phyloP scores from a whole-genome alignment of 64 coral and sea anemone genomes.

The Orbicella faveolata region DNA sequence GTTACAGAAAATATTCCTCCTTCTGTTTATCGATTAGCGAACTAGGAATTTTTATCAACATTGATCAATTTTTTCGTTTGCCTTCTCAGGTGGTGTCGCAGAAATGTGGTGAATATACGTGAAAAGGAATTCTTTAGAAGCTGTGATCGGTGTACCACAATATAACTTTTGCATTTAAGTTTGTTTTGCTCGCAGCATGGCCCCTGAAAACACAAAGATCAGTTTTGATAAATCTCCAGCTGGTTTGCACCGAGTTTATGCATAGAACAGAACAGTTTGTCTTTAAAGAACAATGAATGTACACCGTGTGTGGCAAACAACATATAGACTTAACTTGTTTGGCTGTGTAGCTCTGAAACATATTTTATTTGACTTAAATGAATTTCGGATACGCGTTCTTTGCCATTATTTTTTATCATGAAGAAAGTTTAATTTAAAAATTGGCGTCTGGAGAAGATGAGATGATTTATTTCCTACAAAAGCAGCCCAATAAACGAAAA shows the following conservation, averaged over 20 bases:
- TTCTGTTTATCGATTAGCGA: background rate
- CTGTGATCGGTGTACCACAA: conserved; percentile 16
- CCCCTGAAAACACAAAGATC: conserved; percentile 40
- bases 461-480: background rate
- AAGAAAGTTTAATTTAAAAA: background rate
- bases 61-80: background rate
- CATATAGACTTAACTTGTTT: conserved; percentile 35
- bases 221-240: conserved; percentile 52
- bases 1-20: conserved; percentile 17
- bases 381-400: background rate
- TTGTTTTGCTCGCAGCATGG: conserved; percentile 12
- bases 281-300: conserved; percentile 24
- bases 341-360: background rate
- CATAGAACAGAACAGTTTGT: conserved; percentile 32
- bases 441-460: background rate
- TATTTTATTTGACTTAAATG: background rate
- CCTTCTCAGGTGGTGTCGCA: background rate
- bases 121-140: background rate
- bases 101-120: background rate
- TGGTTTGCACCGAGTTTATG: conserved; percentile 33
- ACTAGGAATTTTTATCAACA: conserved; percentile 17
- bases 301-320: conserved; percentile 46
- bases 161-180: conserved; percentile 25
- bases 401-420: background rate
- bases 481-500: background rate